Percentiles rank a stretch among this genome's conserved stretches.
Conservation (phyloP, 1,140 invertebrate genomes). For the Zaprionus lachaisei region DNA sequence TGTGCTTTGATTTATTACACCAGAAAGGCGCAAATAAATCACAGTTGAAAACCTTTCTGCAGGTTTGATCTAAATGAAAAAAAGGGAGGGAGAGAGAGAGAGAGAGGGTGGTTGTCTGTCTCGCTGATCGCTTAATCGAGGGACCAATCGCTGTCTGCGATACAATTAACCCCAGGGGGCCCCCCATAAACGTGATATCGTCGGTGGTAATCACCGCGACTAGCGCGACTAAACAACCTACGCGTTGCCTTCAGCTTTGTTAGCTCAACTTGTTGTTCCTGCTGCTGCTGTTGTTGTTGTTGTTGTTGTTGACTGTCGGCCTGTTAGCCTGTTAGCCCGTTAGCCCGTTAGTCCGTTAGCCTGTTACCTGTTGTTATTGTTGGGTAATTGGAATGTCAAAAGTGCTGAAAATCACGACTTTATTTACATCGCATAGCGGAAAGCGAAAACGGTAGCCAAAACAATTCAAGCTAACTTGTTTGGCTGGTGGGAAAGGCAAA, state of each 20-base stretch:
- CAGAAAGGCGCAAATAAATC: conserved; percentile 39
- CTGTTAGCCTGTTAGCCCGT: conserved; percentile 2
- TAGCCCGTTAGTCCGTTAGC: not conserved
- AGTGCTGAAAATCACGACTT: conserved; percentile 50
- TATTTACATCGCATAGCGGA: conserved; percentile 3
- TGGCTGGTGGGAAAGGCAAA: not conserved
- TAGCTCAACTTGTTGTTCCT: conserved; percentile 31
- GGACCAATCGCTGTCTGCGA: conserved; percentile 29
- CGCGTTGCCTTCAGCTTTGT: conserved; percentile 29
- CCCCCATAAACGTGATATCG: conserved; percentile 47
- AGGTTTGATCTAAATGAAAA: conserved; percentile 56
- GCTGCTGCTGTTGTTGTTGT: conserved; percentile 10
- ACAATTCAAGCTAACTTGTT: conserved; percentile 3
- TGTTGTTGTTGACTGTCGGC: conserved; percentile 14
- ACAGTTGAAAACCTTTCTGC: conserved; percentile 22
- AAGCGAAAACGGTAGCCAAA: not conserved
- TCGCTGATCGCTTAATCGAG: conserved; percentile 60
- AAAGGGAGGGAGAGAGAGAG: not conserved
- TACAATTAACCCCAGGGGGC: conserved; percentile 66
- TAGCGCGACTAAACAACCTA: conserved; percentile 29
- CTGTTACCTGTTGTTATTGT: conserved; percentile 29
- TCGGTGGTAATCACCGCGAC: conserved; percentile 48
- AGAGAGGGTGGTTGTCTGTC: not conserved
- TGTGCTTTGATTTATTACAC: conserved; percentile 41
- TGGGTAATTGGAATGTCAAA: conserved; percentile 62